A percentile compares a stretch with the other conserved stretches of the same genome.
These are phyloP conservation scores for Simalia tracyae DNA, from an alignment of 2,797 vertebrate species.

Conservation along the genomic window DNA sequence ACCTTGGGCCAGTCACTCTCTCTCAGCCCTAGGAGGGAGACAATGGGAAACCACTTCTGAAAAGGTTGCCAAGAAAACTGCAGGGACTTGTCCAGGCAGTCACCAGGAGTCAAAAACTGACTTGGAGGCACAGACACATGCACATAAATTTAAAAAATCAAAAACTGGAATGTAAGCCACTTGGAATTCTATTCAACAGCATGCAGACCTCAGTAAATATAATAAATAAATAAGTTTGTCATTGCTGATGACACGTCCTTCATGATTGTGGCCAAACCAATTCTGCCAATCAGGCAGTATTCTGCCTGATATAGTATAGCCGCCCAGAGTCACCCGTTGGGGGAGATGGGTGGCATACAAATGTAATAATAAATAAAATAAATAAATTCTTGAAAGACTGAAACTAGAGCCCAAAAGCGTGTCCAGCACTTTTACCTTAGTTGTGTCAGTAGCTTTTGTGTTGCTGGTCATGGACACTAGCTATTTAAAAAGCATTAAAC, in stretches of 20 bases:
- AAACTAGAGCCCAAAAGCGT: background rate
- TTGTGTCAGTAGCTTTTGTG: background rate
- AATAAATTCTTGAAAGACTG: background rate
- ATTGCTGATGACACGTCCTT: background rate
- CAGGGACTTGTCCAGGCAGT: background rate
- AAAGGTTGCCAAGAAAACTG: background rate
- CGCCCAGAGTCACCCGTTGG: no score
- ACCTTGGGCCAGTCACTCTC: no score
- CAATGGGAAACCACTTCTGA: background rate
- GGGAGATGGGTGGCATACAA: no score
- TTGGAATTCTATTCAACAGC: background rate
- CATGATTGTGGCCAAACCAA: background rate
- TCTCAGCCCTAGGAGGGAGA: no score
- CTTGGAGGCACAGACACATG: background rate
- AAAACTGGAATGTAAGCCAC: background rate
- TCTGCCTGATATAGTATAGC: background rate
- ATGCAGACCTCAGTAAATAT: background rate
- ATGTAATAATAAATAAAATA: no score
- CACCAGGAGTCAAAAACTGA: background rate
- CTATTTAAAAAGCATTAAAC: background rate
- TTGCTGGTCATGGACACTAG: background rate
- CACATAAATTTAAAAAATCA: no score
- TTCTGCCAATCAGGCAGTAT: background rate
- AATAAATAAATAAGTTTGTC: background rate
- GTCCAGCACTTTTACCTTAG: background rate